These are phyloP conservation scores for Myotis yumanensis DNA, from an alignment of 2,113 vertebrate species.

Conservation along the genomic window DNA sequence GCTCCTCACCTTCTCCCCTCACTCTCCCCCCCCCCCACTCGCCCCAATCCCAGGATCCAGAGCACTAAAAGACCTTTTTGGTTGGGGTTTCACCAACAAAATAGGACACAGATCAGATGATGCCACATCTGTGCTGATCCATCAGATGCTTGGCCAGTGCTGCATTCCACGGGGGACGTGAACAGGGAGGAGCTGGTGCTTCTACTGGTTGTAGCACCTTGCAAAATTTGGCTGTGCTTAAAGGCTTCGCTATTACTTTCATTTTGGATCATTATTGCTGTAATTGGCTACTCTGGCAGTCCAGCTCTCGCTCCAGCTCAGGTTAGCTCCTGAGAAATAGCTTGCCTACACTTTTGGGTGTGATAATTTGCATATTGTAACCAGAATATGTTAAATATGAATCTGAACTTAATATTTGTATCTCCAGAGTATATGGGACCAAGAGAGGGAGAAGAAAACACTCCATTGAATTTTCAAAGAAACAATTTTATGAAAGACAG, in stretches of 20 bases:
- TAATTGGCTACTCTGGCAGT: neutral
- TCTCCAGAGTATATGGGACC: neutral
- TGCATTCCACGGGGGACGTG: neutral
- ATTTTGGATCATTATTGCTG: neutral
- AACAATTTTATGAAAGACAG: constrained; percentile 8
- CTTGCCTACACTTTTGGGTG: neutral
- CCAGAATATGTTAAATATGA: neutral
- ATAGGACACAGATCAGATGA: neutral
- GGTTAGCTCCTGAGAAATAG: neutral
- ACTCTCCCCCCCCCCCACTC: accelerated
- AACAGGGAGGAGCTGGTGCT: neutral
- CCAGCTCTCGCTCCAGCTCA: neutral
- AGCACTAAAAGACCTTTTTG: neutral
- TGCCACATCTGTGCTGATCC: neutral
- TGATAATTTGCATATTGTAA: neutral
- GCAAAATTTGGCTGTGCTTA: neutral
- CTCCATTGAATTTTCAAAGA: neutral
- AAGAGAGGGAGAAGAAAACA: neutral
- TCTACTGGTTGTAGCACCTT: neutral
- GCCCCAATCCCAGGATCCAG: neutral
- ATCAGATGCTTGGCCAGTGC: neutral
- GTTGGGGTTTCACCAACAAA: neutral
- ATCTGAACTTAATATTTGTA: neutral
- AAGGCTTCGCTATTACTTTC: neutral
- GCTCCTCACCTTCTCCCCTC: accelerated